Percentiles rank a stretch among this genome's conserved stretches.
Conservation (phyloP, 2,113 vertebrate genomes). For the Oxygymnocypris stewartii region DNA sequence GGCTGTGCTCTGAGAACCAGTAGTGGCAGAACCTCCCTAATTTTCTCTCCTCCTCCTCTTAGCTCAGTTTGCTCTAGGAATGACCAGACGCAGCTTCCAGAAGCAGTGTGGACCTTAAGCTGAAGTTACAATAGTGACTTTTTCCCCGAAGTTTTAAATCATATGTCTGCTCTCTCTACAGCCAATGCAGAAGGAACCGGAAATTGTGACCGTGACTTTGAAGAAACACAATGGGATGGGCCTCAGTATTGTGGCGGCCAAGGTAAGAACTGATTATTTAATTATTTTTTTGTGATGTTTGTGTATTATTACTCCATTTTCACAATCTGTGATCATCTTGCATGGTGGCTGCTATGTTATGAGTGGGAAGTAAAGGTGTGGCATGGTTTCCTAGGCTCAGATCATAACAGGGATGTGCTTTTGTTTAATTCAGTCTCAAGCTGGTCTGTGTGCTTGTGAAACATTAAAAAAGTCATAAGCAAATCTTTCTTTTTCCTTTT, state of each 20-base stretch:
- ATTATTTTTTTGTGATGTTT: background rate
- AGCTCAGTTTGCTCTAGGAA: constrained; percentile 43
- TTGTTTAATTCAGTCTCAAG: background rate
- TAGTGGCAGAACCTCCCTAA: constrained; percentile 47
- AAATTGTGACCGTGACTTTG: constrained; percentile 95
- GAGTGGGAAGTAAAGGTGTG: constrained; percentile 11
- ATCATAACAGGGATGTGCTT: background rate
- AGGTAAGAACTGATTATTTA: constrained; percentile 78
- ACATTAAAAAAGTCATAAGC: constrained; percentile 40
- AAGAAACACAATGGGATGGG: constrained; percentile 99
- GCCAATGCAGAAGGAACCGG: constrained; percentile 94
- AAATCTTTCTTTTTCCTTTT: constrained; percentile 3
- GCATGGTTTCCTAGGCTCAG: background rate
- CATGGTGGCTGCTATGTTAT: too few relatives aligned
- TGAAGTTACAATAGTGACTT: background rate
- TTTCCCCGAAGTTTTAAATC: constrained; percentile 18
- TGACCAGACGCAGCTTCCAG: constrained; percentile 28
- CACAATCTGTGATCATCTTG: background rate
- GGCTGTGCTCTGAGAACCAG: constrained; percentile 57
- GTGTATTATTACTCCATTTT: background rate
- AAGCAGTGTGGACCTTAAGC: background rate
- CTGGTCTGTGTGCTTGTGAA: background rate
- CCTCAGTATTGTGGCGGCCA: constrained; percentile 97
- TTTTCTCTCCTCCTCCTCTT: constrained; percentile 51
- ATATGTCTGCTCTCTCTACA: constrained; percentile 68